Evolutionary conservation across 1,140 invertebrate species (phyloP).

Genomic region (Cyclina sinensis): DNA sequence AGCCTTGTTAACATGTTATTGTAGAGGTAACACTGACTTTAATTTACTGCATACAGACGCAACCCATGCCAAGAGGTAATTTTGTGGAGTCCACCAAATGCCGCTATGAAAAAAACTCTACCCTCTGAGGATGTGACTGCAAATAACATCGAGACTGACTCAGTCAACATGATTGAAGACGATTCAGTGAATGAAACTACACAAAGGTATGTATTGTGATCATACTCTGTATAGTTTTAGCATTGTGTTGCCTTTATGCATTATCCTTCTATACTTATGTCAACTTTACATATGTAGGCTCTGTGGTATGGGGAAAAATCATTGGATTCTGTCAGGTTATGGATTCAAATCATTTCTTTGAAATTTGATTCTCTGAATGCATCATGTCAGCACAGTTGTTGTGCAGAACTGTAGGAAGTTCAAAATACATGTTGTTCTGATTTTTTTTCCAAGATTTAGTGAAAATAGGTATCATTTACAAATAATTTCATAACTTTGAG

Average conservation of each 20-base stretch:
- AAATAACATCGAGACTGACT: neutral
- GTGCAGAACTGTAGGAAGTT: no score
- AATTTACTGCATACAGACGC: neutral
- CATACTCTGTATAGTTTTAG: neutral
- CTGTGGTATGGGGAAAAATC: neutral
- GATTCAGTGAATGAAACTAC: neutral
- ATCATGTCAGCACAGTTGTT: no score
- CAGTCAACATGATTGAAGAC: neutral
- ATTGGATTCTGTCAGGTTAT: neutral
- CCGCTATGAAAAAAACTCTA: neutral
- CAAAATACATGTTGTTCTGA: no score
- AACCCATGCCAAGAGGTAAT: slow-evolving; percentile 23
- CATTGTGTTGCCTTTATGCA: neutral
- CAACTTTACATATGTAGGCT: neutral
- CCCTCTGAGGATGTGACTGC: neutral
- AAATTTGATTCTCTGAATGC: no score
- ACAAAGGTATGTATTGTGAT: neutral
- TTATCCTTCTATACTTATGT: neutral
- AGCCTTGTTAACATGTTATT: no score
- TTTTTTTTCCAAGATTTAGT: no score
- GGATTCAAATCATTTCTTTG: no score
- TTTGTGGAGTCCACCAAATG: slow-evolving; percentile 30
- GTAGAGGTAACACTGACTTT: no score
- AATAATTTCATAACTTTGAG: no score
- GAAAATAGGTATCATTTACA: no score